These are phyloP conservation scores for Hafferia zeledoni DNA, from an alignment of 2,797 vertebrate genomes.

Conservation along the genomic window DNA sequence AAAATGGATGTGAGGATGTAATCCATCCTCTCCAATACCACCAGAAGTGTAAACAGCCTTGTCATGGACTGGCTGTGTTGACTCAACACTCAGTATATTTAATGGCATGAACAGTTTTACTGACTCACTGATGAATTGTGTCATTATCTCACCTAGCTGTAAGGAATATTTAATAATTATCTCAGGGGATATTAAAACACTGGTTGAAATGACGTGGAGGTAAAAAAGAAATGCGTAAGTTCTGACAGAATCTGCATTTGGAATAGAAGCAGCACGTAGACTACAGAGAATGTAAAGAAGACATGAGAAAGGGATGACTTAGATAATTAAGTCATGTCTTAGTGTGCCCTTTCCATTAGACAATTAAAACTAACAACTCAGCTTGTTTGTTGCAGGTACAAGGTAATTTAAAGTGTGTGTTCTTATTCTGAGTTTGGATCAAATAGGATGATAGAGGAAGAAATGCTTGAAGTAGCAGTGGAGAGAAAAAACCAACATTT, in stretches of 20 bases:
- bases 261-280: background rate
- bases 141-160: background rate
- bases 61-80: background rate
- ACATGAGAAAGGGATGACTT: background rate
- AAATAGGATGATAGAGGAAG: background rate
- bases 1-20: background rate
- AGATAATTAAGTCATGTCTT: background rate
- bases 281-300: background rate
- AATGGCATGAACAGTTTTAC: background rate
- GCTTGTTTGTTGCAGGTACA: background rate
- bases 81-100: background rate
- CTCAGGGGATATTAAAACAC: background rate
- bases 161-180: background rate
- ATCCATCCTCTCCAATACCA: background rate
- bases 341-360: background rate
- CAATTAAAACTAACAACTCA: background rate
- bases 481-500: background rate
- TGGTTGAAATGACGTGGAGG: background rate
- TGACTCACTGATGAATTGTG: background rate
- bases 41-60: background rate
- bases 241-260: background rate
- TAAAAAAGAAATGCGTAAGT: background rate
- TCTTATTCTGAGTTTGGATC: background rate
- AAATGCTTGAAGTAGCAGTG: background rate
- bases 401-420: background rate